Base-by-base conservation (phyloP, 35 echinoderm and acorn worm genomes). In the Ophioderma brevispina region DNA sequence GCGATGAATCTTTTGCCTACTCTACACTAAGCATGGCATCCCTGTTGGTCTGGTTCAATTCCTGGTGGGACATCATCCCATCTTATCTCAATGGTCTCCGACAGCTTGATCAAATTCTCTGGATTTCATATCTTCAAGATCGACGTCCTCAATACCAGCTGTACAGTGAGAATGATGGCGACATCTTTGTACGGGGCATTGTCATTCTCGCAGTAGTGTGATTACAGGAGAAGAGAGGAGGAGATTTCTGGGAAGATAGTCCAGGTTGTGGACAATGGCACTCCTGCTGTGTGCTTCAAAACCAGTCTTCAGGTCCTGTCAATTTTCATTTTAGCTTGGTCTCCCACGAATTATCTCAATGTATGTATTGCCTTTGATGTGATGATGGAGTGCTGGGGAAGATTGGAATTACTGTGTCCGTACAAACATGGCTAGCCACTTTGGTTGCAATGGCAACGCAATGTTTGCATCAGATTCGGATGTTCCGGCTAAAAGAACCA, bases 191-290 rank as follows among this genome's bases (percentile, higher is more conserved):
- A 92, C 0, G 87, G 87, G 0, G 94, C 94, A 87, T 96, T 82
- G 17, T 96, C 94, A 46, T 89, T 96, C 28, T 96, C 91, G 38
- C 94, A 96, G 82, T 90, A 96, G 34, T 89, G 55, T 96, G 90
- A n/a, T n/a, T n/a, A n/a, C n/a, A n/a, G n/a, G n/a, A n/a, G n/a
- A n/a, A n/a, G n/a, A n/a, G n/a, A n/a, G n/a, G 17, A 92, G 93
- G 0, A 88, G 76, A n/a, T 42, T n/a, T 92, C 85, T 0, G 94
- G 94, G 94, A 11, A 96, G 90, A 31, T 83, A 11, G 80, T 96
- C 90, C 75, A 96, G 81, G 32, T 92, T 36, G 32, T 75, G 55
- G 56, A 96, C 41, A 0, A 90, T 55, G 1, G 87, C 94, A 70
- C 10, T 25, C 23, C 3, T 70, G 28, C 17, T 25, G n/a, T 25